A percentile compares a stretch with the other conserved stretches of the same genome.
phyloP scores from a whole-genome alignment of 2,113 vertebrate genomes.

The Archilochus colubris region DNA sequence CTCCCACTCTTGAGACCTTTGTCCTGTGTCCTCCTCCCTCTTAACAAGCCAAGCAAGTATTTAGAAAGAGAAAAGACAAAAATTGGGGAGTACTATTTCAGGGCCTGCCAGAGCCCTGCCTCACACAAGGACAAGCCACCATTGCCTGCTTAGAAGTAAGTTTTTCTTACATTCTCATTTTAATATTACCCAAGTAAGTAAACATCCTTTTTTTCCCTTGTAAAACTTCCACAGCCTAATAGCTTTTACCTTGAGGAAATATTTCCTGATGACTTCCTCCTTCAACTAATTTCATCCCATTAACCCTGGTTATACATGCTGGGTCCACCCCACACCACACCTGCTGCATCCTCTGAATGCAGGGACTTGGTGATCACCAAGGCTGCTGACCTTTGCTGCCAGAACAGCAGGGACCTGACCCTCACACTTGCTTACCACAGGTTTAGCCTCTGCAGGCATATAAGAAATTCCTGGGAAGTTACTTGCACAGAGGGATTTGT shows the following conservation, averaged over 20 bases:
- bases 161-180: background rate
- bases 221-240: background rate
- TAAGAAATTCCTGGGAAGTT: background rate
- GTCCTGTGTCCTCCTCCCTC: background rate
- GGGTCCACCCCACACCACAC: fast-evolving
- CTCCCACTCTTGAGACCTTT: background rate
- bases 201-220: fast-evolving
- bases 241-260: conserved; percentile 49
- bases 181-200: fast-evolving
- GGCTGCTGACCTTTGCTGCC: background rate
- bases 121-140: background rate
- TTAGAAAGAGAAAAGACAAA: background rate
- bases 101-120: background rate
- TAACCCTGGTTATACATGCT: conserved; percentile 1
- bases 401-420: background rate
- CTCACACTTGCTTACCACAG: background rate
- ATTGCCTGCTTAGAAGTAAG: fast-evolving
- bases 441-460: background rate
- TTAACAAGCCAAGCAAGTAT: background rate
- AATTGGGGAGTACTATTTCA: background rate
- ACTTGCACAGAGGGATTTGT: background rate
- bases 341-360: background rate
- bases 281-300: conserved; percentile 25
- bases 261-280: conserved; percentile 15
- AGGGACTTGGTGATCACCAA: background rate